A percentile compares a stretch with the other conserved stretches of the same genome.
Conservation (phyloP, 2,888 invertebrate species). For the Tolmerus cingulatus region DNA sequence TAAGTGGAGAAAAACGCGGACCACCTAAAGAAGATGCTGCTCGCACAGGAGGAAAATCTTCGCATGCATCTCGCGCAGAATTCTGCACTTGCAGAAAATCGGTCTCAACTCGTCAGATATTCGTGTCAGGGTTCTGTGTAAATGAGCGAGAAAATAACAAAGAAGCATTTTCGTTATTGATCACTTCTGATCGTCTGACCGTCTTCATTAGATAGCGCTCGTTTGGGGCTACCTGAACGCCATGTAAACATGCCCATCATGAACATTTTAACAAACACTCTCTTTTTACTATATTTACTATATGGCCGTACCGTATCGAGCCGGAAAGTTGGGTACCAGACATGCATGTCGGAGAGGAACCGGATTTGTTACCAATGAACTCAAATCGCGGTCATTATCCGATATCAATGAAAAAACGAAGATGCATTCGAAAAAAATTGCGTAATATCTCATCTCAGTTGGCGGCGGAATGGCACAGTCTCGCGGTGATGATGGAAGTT, state of each 20-base stretch:
- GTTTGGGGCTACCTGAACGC: background rate
- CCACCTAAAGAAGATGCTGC: slow-evolving; percentile 4
- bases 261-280: background rate
- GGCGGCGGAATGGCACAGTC: background rate
- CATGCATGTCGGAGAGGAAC: background rate
- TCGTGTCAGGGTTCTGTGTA: slow-evolving; percentile 20
- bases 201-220: slow-evolving; percentile 9
- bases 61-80: background rate
- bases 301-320: background rate
- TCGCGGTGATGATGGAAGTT: background rate
- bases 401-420: slow-evolving; percentile 2
- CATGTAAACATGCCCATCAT: background rate
- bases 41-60: background rate
- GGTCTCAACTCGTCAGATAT: background rate
- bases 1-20: background rate
- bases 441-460: background rate
- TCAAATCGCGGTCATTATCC: slow-evolving; percentile 15
- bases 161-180: background rate
- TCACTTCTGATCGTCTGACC: background rate
- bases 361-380: slow-evolving; percentile 16
- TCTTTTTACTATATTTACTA: background rate
- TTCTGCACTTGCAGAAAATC: background rate
- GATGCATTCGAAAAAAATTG: slow-evolving; percentile 5
- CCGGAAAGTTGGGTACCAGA: background rate
- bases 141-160: background rate